Evolutionary conservation across 2,888 invertebrate genomes (phyloP).

Genomic region (Cephus pulcher): DNA sequence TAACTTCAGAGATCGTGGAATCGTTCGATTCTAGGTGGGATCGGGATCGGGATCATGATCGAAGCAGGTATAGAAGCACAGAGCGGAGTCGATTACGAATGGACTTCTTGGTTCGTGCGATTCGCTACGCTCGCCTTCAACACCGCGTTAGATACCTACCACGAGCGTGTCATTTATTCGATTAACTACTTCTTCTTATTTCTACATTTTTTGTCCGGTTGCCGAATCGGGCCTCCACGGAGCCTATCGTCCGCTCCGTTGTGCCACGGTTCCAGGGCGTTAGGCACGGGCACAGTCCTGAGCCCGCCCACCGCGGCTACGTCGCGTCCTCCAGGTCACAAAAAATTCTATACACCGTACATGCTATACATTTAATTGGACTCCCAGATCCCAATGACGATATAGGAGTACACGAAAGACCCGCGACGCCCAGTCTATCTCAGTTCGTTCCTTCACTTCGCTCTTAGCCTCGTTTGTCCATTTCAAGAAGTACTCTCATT

Average conservation of each 20-base stretch:
- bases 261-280: conserved; percentile 37
- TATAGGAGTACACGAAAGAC: conserved; percentile 3
- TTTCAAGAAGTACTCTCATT: neutral
- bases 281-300: conserved; percentile 37
- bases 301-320: conserved; percentile 33
- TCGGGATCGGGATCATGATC: neutral
- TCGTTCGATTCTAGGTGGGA: neutral
- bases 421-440: neutral
- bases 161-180: conserved; percentile 54
- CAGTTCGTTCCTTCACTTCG: neutral
- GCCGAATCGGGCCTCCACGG: conserved; percentile 16
- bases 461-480: neutral
- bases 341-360: conserved; percentile 34
- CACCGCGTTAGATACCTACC: conserved; percentile 33
- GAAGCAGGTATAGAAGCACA: neutral
- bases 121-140: conserved; percentile 37
- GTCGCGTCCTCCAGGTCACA: conserved; percentile 23
- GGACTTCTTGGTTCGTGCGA: conserved; percentile 21
- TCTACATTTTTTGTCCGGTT: conserved; percentile 11
- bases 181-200: conserved; percentile 42
- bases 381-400: conserved; percentile 21
- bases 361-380: conserved; percentile 42
- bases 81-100: conserved; percentile 4
- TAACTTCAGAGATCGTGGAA: neutral
- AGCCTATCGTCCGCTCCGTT: conserved; percentile 30